phyloP scores from a whole-genome alignment of 2,888 invertebrate genomes.

The Epirrhoe tristata region DNA sequence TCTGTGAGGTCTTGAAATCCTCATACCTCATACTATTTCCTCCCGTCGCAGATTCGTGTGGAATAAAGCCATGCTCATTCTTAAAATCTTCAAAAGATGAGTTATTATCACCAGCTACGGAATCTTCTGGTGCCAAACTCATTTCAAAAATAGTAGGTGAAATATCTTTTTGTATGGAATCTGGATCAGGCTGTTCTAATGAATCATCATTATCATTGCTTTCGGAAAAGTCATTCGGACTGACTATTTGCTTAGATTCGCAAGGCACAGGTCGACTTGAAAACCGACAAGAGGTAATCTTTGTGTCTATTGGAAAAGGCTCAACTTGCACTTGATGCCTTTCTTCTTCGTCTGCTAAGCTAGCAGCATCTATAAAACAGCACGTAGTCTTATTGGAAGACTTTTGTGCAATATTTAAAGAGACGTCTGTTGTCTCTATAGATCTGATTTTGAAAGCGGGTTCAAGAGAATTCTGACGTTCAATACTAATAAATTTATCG shows the following conservation, averaged over 20 bases:
- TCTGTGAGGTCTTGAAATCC: neutral
- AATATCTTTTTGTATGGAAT: conserved; percentile 68
- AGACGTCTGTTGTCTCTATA: conserved; percentile 1
- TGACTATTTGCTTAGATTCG: conserved; percentile 61
- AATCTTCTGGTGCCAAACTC: conserved; percentile 69
- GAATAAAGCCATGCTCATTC: neutral
- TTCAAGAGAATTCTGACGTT: conserved; percentile 59
- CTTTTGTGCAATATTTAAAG: conserved; percentile 52
- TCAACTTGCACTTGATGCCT: conserved; percentile 44
- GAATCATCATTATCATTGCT: conserved; percentile 76
- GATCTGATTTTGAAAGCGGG: conserved; percentile 49
- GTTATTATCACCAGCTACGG: conserved; percentile 56
- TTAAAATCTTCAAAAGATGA: conserved; percentile 15
- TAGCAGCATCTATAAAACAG: conserved; percentile 92
- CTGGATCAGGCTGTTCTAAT: conserved; percentile 67
- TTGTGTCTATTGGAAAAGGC: neutral
- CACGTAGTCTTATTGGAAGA: conserved; percentile 66
- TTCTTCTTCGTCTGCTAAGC: conserved; percentile 89
- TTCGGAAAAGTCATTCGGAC: conserved; percentile 72
- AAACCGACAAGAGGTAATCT: conserved; percentile 37
- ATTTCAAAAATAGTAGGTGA: conserved; percentile 75
- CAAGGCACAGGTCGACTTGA: conserved; percentile 68
- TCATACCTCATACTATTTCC: neutral
- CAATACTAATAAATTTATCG: conserved; percentile 72
- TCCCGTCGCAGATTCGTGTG: neutral